These are phyloP conservation scores for Trimorus sp. DNA, from an alignment of 2,888 invertebrate species.

Conservation along the genomic window DNA sequence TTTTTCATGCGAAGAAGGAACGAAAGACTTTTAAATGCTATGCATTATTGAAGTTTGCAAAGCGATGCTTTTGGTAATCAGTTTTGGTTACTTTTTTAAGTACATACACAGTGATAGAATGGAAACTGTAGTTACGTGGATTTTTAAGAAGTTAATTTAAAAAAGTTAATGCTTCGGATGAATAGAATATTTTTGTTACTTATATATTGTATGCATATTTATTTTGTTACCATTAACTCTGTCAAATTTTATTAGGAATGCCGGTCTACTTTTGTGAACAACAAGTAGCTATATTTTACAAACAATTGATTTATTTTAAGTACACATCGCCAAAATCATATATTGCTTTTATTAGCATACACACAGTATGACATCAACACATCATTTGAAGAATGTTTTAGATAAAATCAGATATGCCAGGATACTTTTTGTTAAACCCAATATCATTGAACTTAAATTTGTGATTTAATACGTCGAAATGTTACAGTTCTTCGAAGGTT, in stretches of 20 bases:
- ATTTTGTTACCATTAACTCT: constrained; percentile 45
- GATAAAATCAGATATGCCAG: too few relatives aligned
- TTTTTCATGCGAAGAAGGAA: constrained; percentile 42
- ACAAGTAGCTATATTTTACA: constrained; percentile 27
- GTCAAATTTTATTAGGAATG: constrained; percentile 38
- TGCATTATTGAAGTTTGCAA: constrained; percentile 60
- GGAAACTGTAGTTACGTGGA: constrained; percentile 30
- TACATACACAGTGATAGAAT: constrained; percentile 39
- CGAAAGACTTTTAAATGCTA: constrained; percentile 62
- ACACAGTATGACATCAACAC: too few relatives aligned
- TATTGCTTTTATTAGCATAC: too few relatives aligned
- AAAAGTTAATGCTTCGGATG: constrained; percentile 30
- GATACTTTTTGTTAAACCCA: too few relatives aligned
- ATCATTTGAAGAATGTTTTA: too few relatives aligned
- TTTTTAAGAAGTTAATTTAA: constrained; percentile 36
- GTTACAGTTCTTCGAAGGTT: constrained; percentile 39
- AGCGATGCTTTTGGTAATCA: constrained; percentile 59
- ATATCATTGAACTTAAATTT: too few relatives aligned
- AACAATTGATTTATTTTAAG: constrained; percentile 18
- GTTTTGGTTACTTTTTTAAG: constrained; percentile 60
- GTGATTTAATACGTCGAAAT: too few relatives aligned
- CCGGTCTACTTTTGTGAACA: constrained; percentile 17
- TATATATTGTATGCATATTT: constrained; percentile 47
- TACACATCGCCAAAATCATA: constrained; percentile 9
- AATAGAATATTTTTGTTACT: constrained; percentile 52